phyloP scores from a whole-genome alignment of 2,797 vertebrate genomes.

The Eremophila alpestris region DNA sequence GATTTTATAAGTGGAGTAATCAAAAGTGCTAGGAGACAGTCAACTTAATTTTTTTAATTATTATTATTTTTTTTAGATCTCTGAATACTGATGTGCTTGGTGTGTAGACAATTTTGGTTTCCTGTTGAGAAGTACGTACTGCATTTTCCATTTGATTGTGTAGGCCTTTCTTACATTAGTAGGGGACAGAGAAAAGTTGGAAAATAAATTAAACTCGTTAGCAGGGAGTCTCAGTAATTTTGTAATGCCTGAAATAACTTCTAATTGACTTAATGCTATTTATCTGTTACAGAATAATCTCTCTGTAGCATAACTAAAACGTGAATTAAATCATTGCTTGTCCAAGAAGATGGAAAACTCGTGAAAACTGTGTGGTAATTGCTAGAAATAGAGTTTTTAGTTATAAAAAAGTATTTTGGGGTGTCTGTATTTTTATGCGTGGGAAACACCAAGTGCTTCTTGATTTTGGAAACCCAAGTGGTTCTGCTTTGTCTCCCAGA shows the following conservation, averaged over 20 bases:
- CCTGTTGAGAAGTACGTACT: neutral
- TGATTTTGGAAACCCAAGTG: neutral
- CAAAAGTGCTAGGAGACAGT: neutral
- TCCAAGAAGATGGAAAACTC: neutral
- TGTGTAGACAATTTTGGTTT: neutral
- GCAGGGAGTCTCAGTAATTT: neutral
- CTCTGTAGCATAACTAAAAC: constrained; percentile 12
- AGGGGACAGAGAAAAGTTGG: neutral
- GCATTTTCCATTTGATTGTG: neutral
- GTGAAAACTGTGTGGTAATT: neutral
- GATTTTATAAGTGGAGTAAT: constrained; percentile 16
- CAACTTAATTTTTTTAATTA: neutral
- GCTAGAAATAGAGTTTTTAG: neutral
- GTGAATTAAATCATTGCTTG: constrained; percentile 15
- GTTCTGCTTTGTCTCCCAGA: neutral
- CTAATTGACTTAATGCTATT: constrained; percentile 9
- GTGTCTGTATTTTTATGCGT: neutral
- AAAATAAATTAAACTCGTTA: neutral
- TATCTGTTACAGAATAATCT: constrained; percentile 8
- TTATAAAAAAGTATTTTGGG: neutral
- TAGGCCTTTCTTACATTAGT: neutral
- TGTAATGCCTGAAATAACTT: constrained; percentile 26
- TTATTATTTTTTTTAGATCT: neutral
- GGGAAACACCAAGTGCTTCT: neutral
- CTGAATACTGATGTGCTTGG: neutral